Conservation (phyloP, 2,113 vertebrate genomes). For the Thalassoma bifasciatum region DNA sequence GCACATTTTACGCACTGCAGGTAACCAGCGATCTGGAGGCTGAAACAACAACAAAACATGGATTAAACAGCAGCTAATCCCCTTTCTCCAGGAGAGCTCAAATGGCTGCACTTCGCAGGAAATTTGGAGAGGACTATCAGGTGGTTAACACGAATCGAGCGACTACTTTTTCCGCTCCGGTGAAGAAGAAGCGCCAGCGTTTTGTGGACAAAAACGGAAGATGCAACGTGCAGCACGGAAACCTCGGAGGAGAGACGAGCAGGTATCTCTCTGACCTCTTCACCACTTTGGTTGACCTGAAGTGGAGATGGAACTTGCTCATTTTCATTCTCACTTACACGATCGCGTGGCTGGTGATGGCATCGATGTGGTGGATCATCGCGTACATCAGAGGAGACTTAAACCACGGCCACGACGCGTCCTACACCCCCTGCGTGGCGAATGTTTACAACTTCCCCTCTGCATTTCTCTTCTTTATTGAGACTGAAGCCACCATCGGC, state of each 20-base stretch:
- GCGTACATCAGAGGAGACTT: slow-evolving; percentile 89
- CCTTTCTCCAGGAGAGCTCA: slow-evolving; percentile 39
- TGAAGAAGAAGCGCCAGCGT: slow-evolving; percentile 88
- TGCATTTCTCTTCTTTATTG: slow-evolving; percentile 92
- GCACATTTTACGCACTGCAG: slow-evolving; percentile 78
- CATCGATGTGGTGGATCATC: slow-evolving; percentile 93
- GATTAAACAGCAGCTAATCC: slow-evolving; percentile 40
- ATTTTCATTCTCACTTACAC: slow-evolving; percentile 92
- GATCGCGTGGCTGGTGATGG: slow-evolving; percentile 91
- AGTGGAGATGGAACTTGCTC: slow-evolving; percentile 92
- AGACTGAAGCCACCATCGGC: slow-evolving; percentile 91
- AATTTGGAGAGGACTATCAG: slow-evolving; percentile 90
- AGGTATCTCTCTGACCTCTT: slow-evolving; percentile 91
- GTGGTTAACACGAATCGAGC: slow-evolving; percentile 83
- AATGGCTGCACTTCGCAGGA: slow-evolving; percentile 88
- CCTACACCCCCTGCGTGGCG: slow-evolving; percentile 89
- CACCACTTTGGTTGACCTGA: slow-evolving; percentile 91
- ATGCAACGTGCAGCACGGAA: slow-evolving; percentile 91
- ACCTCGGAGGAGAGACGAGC: slow-evolving; percentile 89
- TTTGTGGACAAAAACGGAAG: slow-evolving; percentile 93
- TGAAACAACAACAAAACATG: slow-evolving; percentile 53
- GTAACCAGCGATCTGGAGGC: slow-evolving; percentile 57
- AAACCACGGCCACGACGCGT: slow-evolving; percentile 80
- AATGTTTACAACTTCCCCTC: slow-evolving; percentile 94
- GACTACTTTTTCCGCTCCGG: slow-evolving; percentile 77